phyloP scores from a whole-genome alignment of 2,797 vertebrate species.

The Ibycter americanus region DNA sequence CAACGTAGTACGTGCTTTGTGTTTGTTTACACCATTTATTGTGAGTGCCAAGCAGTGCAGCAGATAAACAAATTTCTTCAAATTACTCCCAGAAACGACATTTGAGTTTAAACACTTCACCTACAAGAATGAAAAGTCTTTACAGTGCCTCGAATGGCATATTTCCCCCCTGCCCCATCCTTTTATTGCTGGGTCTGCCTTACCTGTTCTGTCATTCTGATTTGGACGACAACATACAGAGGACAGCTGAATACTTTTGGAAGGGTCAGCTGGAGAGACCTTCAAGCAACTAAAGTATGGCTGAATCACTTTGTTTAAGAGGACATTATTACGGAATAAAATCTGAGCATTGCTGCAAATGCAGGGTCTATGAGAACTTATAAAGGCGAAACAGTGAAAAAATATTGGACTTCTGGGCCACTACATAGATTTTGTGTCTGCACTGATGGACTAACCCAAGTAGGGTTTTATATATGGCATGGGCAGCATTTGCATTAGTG shows the following conservation, averaged over 20 bases:
- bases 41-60: background rate
- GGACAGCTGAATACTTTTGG: background rate
- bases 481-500: too few species aligned
- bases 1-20: fast-evolving
- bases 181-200: background rate
- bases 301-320: background rate
- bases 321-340: background rate
- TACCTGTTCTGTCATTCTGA: background rate
- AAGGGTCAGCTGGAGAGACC: background rate
- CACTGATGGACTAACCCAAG: background rate
- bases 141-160: too few species aligned
- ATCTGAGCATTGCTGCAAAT: background rate
- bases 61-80: background rate
- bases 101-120: background rate
- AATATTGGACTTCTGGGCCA: background rate
- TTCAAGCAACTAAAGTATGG: background rate
- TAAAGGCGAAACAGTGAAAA: background rate
- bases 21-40: background rate
- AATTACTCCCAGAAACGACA: background rate
- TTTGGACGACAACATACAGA: fast-evolving
- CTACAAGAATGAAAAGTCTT: background rate
- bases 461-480: background rate
- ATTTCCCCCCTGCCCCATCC: too few species aligned
- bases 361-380: background rate
- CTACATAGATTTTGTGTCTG: background rate